A percentile compares a stretch with the other conserved stretches of the same genome.
These are phyloP conservation scores for Pseudopipra pipra DNA, from an alignment of 2,113 vertebrate species.

Conservation along the genomic window DNA sequence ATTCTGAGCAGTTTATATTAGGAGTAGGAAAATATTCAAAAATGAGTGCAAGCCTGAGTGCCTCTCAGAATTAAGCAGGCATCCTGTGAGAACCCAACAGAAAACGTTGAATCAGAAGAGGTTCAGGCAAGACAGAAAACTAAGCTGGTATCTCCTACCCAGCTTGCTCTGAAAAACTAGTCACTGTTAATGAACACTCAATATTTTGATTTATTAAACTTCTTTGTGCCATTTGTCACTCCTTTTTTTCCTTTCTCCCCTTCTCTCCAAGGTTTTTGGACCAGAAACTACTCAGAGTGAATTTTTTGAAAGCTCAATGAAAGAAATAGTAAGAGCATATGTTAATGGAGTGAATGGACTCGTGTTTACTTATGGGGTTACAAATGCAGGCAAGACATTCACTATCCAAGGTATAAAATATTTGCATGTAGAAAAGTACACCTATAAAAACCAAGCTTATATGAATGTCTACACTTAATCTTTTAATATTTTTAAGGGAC, in stretches of 20 bases:
- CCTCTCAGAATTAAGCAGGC: not conserved
- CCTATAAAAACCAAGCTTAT: not conserved
- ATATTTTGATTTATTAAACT: not conserved
- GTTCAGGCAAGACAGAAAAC: not conserved
- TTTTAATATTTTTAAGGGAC: slow-evolving; percentile 70
- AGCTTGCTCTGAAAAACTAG: not conserved
- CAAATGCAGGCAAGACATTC: slow-evolving; percentile 90
- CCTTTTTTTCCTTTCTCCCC: fast-evolving
- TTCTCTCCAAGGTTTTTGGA: slow-evolving; percentile 83
- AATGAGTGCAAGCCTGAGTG: not conserved
- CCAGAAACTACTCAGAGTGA: slow-evolving; percentile 78
- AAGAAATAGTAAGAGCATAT: slow-evolving; percentile 75
- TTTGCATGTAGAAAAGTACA: not conserved
- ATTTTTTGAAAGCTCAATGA: slow-evolving; percentile 82
- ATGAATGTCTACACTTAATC: not conserved
- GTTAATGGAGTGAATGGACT: slow-evolving; percentile 81
- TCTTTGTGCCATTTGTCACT: not conserved
- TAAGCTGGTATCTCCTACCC: not conserved
- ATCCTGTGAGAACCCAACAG: not conserved
- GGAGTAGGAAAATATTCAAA: not conserved
- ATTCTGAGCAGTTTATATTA: not conserved
- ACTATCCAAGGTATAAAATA: slow-evolving; percentile 84
- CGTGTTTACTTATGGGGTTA: slow-evolving; percentile 90
- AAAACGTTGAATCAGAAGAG: not conserved
- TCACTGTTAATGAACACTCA: not conserved